Evolutionary conservation across 2,113 vertebrate genomes (phyloP).

Genomic region (Lonchura striata): DNA sequence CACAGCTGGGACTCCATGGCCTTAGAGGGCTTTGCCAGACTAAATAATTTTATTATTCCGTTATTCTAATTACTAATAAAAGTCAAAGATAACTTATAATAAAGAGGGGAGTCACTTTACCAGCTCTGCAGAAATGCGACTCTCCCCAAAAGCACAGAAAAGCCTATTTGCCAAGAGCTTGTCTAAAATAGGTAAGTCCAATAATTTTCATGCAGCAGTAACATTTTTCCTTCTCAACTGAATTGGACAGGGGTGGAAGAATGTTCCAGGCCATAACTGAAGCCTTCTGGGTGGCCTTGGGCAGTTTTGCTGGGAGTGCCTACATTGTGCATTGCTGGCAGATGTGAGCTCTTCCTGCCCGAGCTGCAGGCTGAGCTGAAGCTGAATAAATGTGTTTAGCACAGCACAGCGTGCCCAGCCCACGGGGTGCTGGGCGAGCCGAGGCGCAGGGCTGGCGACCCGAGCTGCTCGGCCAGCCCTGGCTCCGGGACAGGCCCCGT

Average conservation of each 20-base stretch:
- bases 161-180: not conserved
- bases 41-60: not conserved
- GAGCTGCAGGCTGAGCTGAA: not conserved
- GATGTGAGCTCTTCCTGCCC: not conserved
- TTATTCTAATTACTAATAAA: not conserved
- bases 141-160: not conserved
- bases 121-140: not conserved
- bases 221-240: not conserved
- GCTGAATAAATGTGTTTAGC: not conserved
- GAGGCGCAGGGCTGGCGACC: not conserved
- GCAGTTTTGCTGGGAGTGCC: not conserved
- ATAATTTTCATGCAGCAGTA: not conserved
- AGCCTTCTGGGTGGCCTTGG: not conserved
- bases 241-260: not conserved
- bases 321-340: not conserved
- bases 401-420: not conserved
- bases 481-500: not conserved
- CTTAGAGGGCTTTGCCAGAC: not conserved
- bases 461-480: not conserved
- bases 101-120: not conserved
- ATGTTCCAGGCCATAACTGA: not conserved
- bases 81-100: not conserved
- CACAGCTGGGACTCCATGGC: fast-evolving
- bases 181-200: not conserved
- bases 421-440: not conserved